phyloP scores from a whole-genome alignment of 2,113 vertebrate species.

The Chunga burmeisteri region DNA sequence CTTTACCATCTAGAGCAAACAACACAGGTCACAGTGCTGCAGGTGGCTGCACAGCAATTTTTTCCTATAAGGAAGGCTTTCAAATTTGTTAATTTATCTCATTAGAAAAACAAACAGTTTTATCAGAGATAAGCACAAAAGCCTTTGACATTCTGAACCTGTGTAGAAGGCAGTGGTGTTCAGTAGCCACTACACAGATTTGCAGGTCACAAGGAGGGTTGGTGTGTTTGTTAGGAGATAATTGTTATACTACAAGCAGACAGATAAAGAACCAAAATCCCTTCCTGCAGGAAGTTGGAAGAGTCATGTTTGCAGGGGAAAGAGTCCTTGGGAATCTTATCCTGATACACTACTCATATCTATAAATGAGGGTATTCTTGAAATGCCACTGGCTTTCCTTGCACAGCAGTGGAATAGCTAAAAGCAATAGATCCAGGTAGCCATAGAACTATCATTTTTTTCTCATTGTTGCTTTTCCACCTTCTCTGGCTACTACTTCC shows the following conservation, averaged over 20 bases:
- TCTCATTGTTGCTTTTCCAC: neutral
- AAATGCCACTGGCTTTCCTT: neutral
- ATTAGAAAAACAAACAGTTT: neutral
- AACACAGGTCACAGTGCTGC: neutral
- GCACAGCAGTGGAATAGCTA: neutral
- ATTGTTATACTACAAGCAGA: rapidly evolving
- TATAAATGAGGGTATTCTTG: neutral
- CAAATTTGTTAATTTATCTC: neutral
- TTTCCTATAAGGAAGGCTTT: neutral
- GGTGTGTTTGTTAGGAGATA: neutral
- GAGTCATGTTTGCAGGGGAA: rapidly evolving
- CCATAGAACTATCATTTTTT: neutral
- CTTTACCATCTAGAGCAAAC: neutral
- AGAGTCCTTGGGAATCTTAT: neutral
- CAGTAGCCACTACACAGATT: neutral
- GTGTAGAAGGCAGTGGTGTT: rapidly evolving
- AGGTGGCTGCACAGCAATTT: neutral
- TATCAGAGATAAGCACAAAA: neutral
- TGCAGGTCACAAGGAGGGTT: rapidly evolving
- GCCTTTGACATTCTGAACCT: neutral
- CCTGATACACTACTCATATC: neutral
- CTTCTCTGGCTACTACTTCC: neutral
- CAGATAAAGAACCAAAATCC: neutral
- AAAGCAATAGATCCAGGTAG: neutral
- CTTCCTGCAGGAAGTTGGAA: neutral